A percentile compares a stretch with the other conserved stretches of the same genome.
Conservation (phyloP, 2,888 invertebrate species). For the Cephus nigrinus region DNA sequence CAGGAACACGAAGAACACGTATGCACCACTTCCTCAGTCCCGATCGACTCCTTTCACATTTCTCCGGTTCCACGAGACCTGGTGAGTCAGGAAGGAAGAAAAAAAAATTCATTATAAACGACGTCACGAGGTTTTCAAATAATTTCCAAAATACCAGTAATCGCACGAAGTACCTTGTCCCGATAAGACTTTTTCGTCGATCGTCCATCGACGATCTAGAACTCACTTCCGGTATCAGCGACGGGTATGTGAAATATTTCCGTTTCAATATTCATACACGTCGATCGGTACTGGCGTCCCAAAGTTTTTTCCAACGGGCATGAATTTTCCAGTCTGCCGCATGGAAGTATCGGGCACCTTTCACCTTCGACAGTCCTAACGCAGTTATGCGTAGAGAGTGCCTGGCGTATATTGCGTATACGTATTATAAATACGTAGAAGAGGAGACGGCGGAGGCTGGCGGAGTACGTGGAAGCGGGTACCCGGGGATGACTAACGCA, state of each 20-base stretch:
- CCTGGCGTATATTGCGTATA: background rate
- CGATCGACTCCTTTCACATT: background rate
- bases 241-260: background rate
- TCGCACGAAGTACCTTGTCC: background rate
- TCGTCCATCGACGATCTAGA: too few species aligned
- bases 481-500: background rate
- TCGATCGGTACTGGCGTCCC: too few species aligned
- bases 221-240: background rate
- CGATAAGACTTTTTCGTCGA: background rate
- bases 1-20: background rate
- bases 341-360: background rate
- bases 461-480: background rate
- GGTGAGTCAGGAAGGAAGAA: background rate
- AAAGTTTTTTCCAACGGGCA: background rate
- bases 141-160: background rate
- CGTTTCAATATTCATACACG: background rate
- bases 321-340: background rate
- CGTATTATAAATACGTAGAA: background rate
- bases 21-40: background rate
- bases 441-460: background rate
- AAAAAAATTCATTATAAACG: background rate
- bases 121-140: background rate
- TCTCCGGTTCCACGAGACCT: background rate
- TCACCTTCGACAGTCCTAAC: background rate
- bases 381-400: background rate